Evolutionary conservation across 64 coral and sea anemone genomes (phyloP), one percentile per base, ranked within the genome.

Genomic region (Montipora cactus): DNA sequence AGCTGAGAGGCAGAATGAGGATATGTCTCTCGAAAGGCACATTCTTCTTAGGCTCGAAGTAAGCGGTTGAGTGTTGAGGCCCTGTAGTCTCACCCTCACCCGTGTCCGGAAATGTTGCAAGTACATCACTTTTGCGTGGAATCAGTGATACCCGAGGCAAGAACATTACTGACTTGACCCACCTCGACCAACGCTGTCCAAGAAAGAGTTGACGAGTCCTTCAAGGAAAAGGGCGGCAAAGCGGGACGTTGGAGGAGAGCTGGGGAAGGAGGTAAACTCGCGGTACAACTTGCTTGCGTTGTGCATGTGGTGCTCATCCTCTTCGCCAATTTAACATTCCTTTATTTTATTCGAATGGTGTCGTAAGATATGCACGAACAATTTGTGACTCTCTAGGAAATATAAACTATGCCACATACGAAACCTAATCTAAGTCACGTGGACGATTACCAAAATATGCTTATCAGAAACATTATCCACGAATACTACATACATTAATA

Each of bases 11-110:
- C 69, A 7, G 80, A 77, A 4, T 69, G 13, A 92, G 46, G 58
- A 23, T 49, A 58, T 92, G 90, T 50, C 78, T 22, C 44, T 82
- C 64, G 21, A 74, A 82, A 5, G 64, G 61, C 16, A 91, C 21
- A 48, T 91, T 91, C 58, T 81, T 91, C 22, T 49, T 44, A 2
- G 89, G 59, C 46, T 75, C 67, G 79, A 91, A 91, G 44, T 83
- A 92, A 22, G 16, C 67, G 49, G 45, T 75, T 47, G 75, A 72
- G 21, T 22, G 47, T 6, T n/a, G 16, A 37, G 77, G 45, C 70
- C 69, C 71, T 15, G 51, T 44, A 4, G 84, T 71, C 22, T 62
- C 74, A 52, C 77, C 76, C 8, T 90, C 76, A 8, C 37, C 28
- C 19, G 76, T 79, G n/a, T 79, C 23, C 0, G 14, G 52, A 5